Evolutionary conservation across 1,140 invertebrate genomes (phyloP).

Genomic region (Cryptotermes secundus): DNA sequence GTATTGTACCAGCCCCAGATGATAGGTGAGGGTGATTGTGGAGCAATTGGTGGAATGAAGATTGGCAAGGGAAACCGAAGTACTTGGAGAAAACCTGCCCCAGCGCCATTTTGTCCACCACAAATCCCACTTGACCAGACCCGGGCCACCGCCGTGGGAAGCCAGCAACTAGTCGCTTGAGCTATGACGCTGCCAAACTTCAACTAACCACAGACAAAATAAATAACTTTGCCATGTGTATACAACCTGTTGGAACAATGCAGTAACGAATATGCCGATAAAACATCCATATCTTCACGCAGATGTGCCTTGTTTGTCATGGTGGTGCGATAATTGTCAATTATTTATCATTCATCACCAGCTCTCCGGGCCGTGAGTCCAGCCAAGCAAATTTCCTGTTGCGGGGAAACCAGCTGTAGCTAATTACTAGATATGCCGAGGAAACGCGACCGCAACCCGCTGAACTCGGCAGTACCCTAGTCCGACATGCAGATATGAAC

Average conservation of each 20-base stretch:
- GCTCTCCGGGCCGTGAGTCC: not conserved
- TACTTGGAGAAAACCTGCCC: no score
- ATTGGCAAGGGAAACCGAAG: no score
- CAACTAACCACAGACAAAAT: not conserved
- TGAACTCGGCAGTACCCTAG: not conserved
- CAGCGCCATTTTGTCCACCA: no score
- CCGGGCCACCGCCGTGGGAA: no score
- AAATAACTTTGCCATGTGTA: not conserved
- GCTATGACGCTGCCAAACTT: no score
- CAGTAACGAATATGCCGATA: not conserved
- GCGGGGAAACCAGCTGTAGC: not conserved
- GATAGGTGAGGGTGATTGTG: no score
- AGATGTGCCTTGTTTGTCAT: no score
- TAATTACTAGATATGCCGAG: not conserved
- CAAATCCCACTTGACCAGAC: no score
- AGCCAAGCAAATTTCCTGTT: slow-evolving; percentile 19
- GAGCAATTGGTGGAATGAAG: no score
- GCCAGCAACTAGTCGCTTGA: no score
- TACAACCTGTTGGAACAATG: not conserved
- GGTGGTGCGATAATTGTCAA: not conserved
- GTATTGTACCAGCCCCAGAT: no score
- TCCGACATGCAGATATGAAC: not conserved
- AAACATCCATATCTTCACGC: not conserved
- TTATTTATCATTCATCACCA: slow-evolving; percentile 10
- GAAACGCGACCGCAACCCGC: not conserved